Percentiles rank a stretch among this genome's conserved stretches.
These are phyloP conservation scores for Prinia subflava DNA, from an alignment of 2,113 vertebrate species.

Conservation along the genomic window DNA sequence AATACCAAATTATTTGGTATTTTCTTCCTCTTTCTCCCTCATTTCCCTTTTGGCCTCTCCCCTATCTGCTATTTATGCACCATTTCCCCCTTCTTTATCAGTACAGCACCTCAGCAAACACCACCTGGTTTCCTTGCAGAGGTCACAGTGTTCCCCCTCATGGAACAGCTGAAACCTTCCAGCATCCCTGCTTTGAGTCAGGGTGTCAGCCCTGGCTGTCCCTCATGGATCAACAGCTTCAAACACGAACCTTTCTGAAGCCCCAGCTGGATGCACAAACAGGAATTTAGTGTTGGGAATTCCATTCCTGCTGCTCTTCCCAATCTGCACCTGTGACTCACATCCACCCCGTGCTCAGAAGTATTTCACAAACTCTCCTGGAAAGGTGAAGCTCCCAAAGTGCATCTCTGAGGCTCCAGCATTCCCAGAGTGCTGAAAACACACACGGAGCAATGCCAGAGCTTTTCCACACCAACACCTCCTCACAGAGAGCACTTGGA, in stretches of 20 bases:
- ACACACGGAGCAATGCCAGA: accelerated
- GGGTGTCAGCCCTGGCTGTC: not conserved
- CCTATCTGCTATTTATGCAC: not conserved
- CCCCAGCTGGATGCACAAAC: not conserved
- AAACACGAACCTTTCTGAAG: not conserved
- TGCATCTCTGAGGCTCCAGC: not conserved
- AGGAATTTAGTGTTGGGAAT: not conserved
- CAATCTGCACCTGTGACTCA: not conserved
- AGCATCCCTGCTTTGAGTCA: not conserved
- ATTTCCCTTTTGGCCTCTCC: not conserved
- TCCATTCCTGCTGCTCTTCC: not conserved
- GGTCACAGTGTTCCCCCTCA: not conserved
- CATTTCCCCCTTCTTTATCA: not conserved
- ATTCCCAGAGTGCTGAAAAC: not conserved
- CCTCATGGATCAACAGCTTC: not conserved
- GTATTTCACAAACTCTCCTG: not conserved
- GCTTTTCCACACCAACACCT: not conserved
- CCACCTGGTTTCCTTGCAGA: not conserved
- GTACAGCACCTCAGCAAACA: not conserved
- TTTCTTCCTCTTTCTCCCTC: not conserved
- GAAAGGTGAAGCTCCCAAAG: not conserved
- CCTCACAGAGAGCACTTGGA: not conserved
- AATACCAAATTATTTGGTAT: not conserved
- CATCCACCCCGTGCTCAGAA: not conserved
- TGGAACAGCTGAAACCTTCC: not conserved